Conservation (phyloP, 2,888 invertebrate species). For the Ennomos quercinarius region DNA sequence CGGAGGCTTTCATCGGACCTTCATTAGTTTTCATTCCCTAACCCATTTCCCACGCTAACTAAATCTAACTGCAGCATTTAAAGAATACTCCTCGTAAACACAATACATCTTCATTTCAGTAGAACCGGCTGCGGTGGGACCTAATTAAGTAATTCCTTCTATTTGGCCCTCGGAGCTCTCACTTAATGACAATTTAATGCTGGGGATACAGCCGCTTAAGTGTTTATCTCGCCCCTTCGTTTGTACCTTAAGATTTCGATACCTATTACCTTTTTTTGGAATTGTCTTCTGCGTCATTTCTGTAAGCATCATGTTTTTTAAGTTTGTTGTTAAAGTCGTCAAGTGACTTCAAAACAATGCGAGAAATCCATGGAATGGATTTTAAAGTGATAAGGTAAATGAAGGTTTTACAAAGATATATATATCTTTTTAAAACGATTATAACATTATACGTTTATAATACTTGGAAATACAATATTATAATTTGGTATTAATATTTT, state of each 20-base stretch:
- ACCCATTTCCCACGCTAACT: conserved; percentile 9
- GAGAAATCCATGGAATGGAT: no score
- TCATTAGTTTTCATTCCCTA: background rate
- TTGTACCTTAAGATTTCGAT: conserved; percentile 21
- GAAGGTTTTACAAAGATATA: no score
- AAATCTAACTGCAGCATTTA: conserved; percentile 17
- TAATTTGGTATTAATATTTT: no score
- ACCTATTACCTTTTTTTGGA: background rate
- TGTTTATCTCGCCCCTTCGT: conserved; percentile 30
- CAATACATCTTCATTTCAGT: conserved; percentile 65
- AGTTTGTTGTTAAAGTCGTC: no score
- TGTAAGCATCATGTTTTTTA: no score
- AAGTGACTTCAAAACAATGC: no score
- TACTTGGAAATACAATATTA: no score
- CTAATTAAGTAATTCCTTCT: conserved; percentile 75
- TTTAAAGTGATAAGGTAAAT: no score
- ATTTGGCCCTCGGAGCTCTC: conserved; percentile 62
- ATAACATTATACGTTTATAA: no score
- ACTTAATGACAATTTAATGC: conserved; percentile 82
- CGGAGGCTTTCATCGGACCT: background rate
- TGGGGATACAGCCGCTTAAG: conserved; percentile 42
- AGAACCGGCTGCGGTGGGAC: conserved; percentile 49
- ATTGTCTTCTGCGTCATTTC: no score
- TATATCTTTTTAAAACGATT: no score
- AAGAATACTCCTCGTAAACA: conserved; percentile 47